Conservation (phyloP, 2,888 invertebrate species). For the Nymphalis c-album region DNA sequence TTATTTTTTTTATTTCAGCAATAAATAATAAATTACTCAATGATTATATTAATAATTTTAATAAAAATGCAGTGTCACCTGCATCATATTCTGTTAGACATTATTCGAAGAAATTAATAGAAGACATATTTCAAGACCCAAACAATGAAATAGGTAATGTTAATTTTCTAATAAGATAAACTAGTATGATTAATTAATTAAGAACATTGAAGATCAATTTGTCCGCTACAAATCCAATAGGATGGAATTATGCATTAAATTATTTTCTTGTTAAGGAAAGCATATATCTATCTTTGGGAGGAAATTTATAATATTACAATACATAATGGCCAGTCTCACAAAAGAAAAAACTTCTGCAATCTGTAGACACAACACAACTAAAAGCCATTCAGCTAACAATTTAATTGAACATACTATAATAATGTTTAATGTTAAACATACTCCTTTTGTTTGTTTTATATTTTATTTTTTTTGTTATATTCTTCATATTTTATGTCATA, state of each 20-base stretch:
- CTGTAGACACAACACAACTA: too few species aligned
- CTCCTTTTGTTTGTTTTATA: too few species aligned
- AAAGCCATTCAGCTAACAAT: neutral
- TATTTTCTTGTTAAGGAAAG: too few species aligned
- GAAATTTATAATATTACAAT: too few species aligned
- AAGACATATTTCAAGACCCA: conserved; percentile 33
- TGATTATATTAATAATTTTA: neutral
- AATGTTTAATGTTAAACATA: neutral
- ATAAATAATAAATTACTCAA: neutral
- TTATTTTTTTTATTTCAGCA: neutral
- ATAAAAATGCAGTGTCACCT: neutral
- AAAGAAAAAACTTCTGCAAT: too few species aligned
- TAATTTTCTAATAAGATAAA: neutral
- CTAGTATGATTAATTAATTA: neutral
- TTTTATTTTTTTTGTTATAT: too few species aligned
- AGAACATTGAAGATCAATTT: too few species aligned
- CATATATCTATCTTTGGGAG: too few species aligned
- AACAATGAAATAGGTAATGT: conserved; percentile 46
- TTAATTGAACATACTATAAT: neutral
- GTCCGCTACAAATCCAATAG: too few species aligned
- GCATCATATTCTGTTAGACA: conserved; percentile 29
- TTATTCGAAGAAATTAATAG: conserved; percentile 26
- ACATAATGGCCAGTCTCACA: too few species aligned
- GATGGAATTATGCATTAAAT: too few species aligned
- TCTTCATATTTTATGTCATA: too few species aligned